Conservation (phyloP, 2,113 vertebrate genomes). For the Cnemophilus loriae region DNA sequence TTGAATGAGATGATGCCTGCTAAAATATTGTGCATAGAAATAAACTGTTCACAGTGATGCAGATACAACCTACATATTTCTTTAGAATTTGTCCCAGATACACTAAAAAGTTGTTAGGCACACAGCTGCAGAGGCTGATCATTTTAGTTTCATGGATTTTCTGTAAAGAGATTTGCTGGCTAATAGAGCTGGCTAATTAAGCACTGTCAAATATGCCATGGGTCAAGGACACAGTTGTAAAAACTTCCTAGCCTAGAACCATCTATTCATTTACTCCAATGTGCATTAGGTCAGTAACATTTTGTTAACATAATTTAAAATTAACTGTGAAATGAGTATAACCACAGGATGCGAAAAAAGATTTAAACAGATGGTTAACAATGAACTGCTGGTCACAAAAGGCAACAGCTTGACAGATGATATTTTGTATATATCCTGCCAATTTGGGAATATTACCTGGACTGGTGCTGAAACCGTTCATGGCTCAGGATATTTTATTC, state of each 20-base stretch:
- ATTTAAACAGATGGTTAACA: slow-evolving; percentile 14
- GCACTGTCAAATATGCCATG: neutral
- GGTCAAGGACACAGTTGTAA: neutral
- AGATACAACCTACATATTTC: neutral
- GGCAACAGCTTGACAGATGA: slow-evolving; percentile 2
- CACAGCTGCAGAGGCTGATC: neutral
- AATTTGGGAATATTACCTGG: slow-evolving; percentile 14
- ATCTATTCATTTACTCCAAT: neutral
- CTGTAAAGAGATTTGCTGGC: neutral
- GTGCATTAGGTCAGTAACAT: neutral
- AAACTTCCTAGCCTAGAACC: neutral
- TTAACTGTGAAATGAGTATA: neutral
- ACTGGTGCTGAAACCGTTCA: neutral
- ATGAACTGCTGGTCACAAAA: neutral
- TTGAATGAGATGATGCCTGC: neutral
- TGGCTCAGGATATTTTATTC: neutral
- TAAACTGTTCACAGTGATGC: neutral
- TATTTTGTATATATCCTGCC: neutral
- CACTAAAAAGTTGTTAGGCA: neutral
- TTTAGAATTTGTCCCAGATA: neutral
- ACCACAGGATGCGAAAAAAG: neutral
- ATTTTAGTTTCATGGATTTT: neutral
- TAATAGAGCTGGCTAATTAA: neutral
- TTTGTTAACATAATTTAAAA: neutral
- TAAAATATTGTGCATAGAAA: neutral